Conservation (phyloP, 2,113 vertebrate genomes). For the Lepidothrix coronata region DNA sequence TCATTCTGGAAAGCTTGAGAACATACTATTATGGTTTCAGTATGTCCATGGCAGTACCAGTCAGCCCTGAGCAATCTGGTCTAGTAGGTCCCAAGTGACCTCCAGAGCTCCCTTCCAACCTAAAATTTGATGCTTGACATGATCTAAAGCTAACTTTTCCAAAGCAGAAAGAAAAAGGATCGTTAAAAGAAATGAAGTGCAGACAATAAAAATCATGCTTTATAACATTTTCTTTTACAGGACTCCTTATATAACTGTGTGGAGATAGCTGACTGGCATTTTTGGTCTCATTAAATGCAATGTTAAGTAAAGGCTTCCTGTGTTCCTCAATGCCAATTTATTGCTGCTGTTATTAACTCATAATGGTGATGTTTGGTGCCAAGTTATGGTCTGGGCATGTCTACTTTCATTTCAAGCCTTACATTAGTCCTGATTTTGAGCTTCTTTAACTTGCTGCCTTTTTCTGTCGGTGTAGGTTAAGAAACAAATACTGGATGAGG, state of each 20-base stretch:
- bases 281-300: neutral
- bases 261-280: neutral
- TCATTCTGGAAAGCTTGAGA: neutral
- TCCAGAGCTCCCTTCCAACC: neutral
- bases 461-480: conserved; percentile 79
- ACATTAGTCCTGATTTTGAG: neutral
- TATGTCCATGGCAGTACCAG: neutral
- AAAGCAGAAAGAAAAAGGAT: neutral
- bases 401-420: conserved; percentile 7
- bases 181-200: neutral
- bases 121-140: neutral
- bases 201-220: neutral
- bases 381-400: conserved; percentile 14
- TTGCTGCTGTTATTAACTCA: neutral
- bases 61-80: neutral
- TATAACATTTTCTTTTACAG: neutral
- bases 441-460: neutral
- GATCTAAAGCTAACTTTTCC: neutral
- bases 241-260: neutral
- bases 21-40: neutral
- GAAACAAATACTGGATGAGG: conserved; percentile 92
- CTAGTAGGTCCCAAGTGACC: neutral
- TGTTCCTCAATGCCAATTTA: neutral
- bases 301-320: neutral
- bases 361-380: conserved; percentile 3